phyloP scores from a whole-genome alignment of 1,140 invertebrate genomes.

The Drosophila aff. region DNA sequence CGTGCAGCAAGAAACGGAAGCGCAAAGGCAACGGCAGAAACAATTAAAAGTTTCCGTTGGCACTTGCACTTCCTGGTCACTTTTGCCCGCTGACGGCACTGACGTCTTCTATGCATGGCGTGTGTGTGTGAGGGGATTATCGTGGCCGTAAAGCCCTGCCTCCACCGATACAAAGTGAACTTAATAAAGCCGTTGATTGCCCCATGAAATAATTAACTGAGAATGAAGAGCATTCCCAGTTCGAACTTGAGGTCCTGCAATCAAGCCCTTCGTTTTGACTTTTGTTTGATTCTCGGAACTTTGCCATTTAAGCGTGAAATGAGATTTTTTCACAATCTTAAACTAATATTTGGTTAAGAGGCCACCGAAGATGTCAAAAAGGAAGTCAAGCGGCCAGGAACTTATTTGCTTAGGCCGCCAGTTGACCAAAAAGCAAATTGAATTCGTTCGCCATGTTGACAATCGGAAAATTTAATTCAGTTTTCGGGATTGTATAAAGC shows the following conservation, averaged over 20 bases:
- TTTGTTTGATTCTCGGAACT: slow-evolving; percentile 57
- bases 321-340: slow-evolving; percentile 59
- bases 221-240: slow-evolving; percentile 18
- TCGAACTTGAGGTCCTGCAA: background rate
- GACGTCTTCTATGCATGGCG: slow-evolving; percentile 42
- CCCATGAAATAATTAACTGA: slow-evolving; percentile 30
- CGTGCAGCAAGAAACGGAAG: slow-evolving; percentile 66
- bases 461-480: slow-evolving; percentile 3
- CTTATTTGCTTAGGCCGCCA: slow-evolving; percentile 62
- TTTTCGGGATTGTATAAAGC: background rate
- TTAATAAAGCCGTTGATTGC: slow-evolving; percentile 34
- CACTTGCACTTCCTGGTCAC: slow-evolving; percentile 79
- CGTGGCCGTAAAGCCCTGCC: slow-evolving; percentile 20
- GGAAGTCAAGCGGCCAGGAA: slow-evolving; percentile 15
- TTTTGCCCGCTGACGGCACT: slow-evolving; percentile 54
- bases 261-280: slow-evolving; percentile 15
- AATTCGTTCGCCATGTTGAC: slow-evolving; percentile 20
- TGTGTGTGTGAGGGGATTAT: slow-evolving; percentile 29
- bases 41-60: slow-evolving; percentile 83
- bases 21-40: slow-evolving; percentile 77
- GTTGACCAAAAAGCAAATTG: slow-evolving; percentile 27
- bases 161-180: slow-evolving; percentile 19
- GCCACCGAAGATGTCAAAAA: slow-evolving; percentile 2
- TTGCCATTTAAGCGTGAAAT: slow-evolving; percentile 73
- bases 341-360: slow-evolving; percentile 59